Evolutionary conservation across 2,113 vertebrate species (phyloP).

Genomic region (Henicopernis longicauda): DNA sequence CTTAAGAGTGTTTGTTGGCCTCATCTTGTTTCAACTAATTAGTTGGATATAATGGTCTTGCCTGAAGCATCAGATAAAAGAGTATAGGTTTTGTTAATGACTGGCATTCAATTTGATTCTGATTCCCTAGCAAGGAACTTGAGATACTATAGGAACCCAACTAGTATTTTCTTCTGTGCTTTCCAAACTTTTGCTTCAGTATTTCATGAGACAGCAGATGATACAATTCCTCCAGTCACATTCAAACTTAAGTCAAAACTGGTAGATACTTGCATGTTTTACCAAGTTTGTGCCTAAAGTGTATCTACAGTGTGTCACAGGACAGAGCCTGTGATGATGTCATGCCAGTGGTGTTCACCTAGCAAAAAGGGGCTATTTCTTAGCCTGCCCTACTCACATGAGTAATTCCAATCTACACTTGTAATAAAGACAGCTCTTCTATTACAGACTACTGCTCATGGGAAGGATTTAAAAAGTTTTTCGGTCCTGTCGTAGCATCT

Average conservation of each 20-base stretch:
- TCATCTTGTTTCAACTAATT: background rate
- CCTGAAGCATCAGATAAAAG: background rate
- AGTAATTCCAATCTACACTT: background rate
- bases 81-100: background rate
- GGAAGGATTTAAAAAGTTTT: background rate
- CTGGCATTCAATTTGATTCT: background rate
- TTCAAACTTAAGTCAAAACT: background rate
- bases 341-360: background rate
- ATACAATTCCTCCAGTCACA: background rate
- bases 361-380: background rate
- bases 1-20: background rate
- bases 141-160: background rate
- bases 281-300: background rate
- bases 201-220: background rate
- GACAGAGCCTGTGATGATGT: background rate
- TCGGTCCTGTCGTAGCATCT: background rate
- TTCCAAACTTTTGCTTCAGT: background rate
- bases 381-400: background rate
- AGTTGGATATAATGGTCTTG: background rate
- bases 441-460: background rate
- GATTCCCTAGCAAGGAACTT: background rate
- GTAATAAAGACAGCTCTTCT: background rate
- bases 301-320: too few species aligned
- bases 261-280: background rate
- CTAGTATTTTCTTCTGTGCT: rapidly evolving